Conservation (phyloP, 2,797 vertebrate species). For the Fistularia tabacaria region DNA sequence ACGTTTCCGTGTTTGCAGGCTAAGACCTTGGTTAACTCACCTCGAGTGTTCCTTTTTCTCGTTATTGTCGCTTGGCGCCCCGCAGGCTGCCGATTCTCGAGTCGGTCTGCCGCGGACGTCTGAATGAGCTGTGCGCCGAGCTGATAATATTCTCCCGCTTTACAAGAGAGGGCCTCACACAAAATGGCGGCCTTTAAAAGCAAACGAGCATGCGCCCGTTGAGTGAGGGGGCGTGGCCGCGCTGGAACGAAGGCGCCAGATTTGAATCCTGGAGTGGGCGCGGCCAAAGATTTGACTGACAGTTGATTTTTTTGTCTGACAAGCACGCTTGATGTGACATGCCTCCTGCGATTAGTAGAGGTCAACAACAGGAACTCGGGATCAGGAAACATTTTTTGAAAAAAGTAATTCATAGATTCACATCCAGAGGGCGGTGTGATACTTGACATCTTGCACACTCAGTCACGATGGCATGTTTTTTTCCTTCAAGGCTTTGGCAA, state of each 20-base stretch:
- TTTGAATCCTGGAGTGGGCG: slow-evolving; percentile 64
- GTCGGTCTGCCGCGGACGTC: slow-evolving; percentile 30
- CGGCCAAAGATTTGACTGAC: slow-evolving; percentile 15
- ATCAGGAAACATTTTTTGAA: too few relatives aligned
- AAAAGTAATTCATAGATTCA: too few relatives aligned
- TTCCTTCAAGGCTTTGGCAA: too few relatives aligned
- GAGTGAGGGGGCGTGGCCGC: slow-evolving; percentile 41
- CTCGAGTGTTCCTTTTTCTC: slow-evolving; percentile 37
- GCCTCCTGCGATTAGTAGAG: too few relatives aligned
- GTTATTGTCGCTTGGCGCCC: slow-evolving; percentile 47
- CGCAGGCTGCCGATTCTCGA: neutral
- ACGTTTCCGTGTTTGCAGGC: slow-evolving; percentile 72
- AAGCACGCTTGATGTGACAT: too few relatives aligned
- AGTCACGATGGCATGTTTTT: too few relatives aligned
- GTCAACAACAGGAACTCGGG: too few relatives aligned
- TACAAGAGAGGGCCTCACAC: slow-evolving; percentile 79
- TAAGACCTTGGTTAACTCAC: slow-evolving; percentile 46
- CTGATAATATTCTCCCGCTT: slow-evolving; percentile 70
- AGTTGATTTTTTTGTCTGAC: too few relatives aligned
- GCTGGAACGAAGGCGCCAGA: slow-evolving; percentile 48
- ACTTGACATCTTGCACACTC: too few relatives aligned
- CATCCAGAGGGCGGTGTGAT: too few relatives aligned
- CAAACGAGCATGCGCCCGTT: slow-evolving; percentile 76
- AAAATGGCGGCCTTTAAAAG: slow-evolving; percentile 87
- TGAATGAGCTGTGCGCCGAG: slow-evolving; percentile 45